These are phyloP conservation scores for Myotis yumanensis DNA, from an alignment of 2,113 vertebrate species.

Conservation along the genomic window DNA sequence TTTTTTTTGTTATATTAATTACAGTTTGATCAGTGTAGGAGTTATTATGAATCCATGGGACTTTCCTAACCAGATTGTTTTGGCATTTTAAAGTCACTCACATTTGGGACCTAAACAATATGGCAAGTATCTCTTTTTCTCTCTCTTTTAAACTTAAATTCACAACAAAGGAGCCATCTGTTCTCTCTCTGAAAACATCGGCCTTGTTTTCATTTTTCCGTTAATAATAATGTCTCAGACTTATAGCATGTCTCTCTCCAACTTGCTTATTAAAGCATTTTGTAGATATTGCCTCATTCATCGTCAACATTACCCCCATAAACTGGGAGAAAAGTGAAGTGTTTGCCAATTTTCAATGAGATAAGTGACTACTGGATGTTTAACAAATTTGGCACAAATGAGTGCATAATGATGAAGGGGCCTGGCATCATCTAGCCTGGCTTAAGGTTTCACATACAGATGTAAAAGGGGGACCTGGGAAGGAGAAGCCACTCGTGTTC, in stretches of 20 bases:
- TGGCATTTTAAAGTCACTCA: constrained; percentile 76
- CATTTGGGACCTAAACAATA: constrained; percentile 73
- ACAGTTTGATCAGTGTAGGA: constrained; percentile 71
- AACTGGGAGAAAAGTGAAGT: neutral
- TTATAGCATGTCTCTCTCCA: constrained; percentile 63
- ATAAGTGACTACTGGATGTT: neutral
- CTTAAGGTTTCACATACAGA: neutral
- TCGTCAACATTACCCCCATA: constrained; percentile 21
- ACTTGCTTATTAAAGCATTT: constrained; percentile 75
- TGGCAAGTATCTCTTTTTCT: constrained; percentile 61
- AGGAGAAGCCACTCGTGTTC: constrained; percentile 18
- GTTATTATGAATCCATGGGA: constrained; percentile 78
- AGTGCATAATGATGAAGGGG: neutral
- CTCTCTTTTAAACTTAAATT: constrained; percentile 62
- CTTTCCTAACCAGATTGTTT: constrained; percentile 76
- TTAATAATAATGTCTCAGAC: constrained; percentile 75
- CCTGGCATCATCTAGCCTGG: neutral
- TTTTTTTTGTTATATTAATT: constrained; percentile 76
- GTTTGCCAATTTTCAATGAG: constrained; percentile 4
- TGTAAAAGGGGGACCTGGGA: constrained; percentile 2
- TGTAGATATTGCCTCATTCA: constrained; percentile 53
- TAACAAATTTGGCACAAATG: neutral
- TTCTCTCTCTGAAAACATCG: constrained; percentile 71
- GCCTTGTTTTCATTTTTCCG: constrained; percentile 68
- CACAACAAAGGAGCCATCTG: constrained; percentile 79